Conservation (phyloP, 30 jellyfish, hydroid and myxozoan genomes). For the Aurelia aurita region DNA sequence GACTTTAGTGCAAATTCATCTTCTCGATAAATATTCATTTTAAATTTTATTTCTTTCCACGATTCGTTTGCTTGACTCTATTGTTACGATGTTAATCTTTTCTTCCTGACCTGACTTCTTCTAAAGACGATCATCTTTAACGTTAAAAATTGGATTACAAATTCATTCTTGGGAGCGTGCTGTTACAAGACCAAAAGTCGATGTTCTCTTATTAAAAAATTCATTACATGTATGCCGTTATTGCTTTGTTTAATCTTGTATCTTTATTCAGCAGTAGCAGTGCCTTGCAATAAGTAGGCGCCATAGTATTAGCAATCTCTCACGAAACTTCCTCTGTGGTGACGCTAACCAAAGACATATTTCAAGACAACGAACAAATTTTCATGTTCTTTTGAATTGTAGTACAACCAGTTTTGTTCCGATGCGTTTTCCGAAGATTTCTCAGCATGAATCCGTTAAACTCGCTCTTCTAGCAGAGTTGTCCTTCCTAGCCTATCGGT, state of each 20-base stretch:
- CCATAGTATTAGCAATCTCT: too few species aligned
- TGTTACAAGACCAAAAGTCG: not conserved
- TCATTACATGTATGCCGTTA: not conserved
- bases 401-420: too few species aligned
- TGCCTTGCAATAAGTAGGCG: too few species aligned
- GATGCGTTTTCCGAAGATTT: too few species aligned
- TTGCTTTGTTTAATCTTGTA: conserved; percentile 8
- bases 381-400: too few species aligned
- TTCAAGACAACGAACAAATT: too few species aligned
- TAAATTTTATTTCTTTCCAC: conserved; percentile 20
- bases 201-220: not conserved
- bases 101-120: conserved; percentile 48
- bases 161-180: conserved; percentile 52
- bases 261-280: not conserved
- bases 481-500: too few species aligned
- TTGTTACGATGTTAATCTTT: conserved; percentile 37
- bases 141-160: conserved; percentile 44
- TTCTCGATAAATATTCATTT: conserved; percentile 9
- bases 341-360: too few species aligned
- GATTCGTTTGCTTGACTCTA: conserved; percentile 18
- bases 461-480: too few species aligned
- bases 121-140: conserved; percentile 48
- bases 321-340: too few species aligned
- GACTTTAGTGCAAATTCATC: not conserved
- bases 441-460: too few species aligned